Percentiles rank a stretch among this genome's conserved stretches.
Conservation (phyloP, 2,113 vertebrate genomes). For the Tetraodon nigroviridis region DNA sequence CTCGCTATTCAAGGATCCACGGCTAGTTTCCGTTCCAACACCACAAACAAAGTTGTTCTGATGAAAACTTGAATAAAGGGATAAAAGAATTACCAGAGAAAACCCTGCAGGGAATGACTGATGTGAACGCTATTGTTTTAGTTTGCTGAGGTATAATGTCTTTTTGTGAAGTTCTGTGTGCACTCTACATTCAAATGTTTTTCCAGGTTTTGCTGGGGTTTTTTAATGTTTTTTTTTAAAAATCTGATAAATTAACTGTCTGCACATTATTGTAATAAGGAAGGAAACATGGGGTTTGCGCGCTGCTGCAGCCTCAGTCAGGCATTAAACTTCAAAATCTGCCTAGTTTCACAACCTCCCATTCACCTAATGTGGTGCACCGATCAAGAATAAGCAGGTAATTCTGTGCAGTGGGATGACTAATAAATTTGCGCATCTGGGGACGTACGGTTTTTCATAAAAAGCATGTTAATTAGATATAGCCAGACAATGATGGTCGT, state of each 20-base stretch:
- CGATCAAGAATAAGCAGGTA: constrained; percentile 4
- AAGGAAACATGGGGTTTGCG: constrained; percentile 17
- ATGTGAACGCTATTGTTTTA: constrained; percentile 31
- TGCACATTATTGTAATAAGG: too few species aligned
- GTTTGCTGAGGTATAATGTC: constrained; percentile 27
- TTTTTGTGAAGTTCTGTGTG: constrained; percentile 32
- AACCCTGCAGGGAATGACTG: constrained; percentile 24
- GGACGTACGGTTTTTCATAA: constrained; percentile 35
- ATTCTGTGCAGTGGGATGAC: constrained; percentile 41
- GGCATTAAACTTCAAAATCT: constrained; percentile 17
- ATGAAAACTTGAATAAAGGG: constrained; percentile 36
- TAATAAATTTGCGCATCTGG: constrained; percentile 55
- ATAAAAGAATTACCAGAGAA: constrained; percentile 37
- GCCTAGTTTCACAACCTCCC: constrained; percentile 14
- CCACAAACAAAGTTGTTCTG: constrained; percentile 28
- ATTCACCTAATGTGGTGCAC: constrained; percentile 13
- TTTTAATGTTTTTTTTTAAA: too few species aligned
- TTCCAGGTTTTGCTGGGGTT: too few species aligned
- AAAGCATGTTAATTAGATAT: neutral
- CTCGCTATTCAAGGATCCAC: too few species aligned
- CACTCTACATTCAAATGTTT: too few species aligned
- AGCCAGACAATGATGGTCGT: neutral
- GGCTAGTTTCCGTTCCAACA: constrained; percentile 16
- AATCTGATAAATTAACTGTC: too few species aligned
- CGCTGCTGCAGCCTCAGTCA: constrained; percentile 26